Percentiles rank a stretch among this genome's conserved stretches.
These are phyloP conservation scores for Morelia viridis DNA, from an alignment of 2,797 vertebrate species.

Conservation along the genomic window DNA sequence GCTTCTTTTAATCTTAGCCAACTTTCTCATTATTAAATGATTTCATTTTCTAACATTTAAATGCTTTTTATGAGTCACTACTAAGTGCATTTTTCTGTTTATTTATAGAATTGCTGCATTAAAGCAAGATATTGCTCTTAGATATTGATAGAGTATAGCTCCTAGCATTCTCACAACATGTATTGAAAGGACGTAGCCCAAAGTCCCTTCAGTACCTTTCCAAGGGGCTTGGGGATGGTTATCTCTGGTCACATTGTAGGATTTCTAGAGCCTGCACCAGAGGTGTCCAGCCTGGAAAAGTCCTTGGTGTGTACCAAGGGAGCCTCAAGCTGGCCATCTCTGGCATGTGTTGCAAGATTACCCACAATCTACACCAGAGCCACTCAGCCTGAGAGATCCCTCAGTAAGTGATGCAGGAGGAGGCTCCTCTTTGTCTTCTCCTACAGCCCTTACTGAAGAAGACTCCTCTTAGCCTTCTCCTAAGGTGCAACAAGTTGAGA, in stretches of 20 bases:
- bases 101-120: conserved; percentile 19
- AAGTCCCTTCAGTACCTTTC: neutral
- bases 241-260: neutral
- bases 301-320: neutral
- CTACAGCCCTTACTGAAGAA: neutral
- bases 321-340: neutral
- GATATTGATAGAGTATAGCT: neutral
- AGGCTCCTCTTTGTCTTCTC: neutral
- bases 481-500: neutral
- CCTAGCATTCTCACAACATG: neutral
- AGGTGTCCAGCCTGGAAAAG: neutral
- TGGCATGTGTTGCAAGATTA: neutral
- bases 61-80: conserved; percentile 34
- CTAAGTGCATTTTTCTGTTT: conserved; percentile 32
- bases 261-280: neutral
- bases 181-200: neutral
- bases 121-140: neutral
- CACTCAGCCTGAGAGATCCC: neutral
- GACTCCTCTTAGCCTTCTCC: neutral
- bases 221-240: neutral
- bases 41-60: conserved; percentile 11
- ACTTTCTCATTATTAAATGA: conserved; percentile 35
- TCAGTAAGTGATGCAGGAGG: neutral
- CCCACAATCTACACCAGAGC: neutral
- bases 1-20: conserved; percentile 13